Evolutionary conservation across 1,140 invertebrate species (phyloP).

Genomic region (Harlomillsia oculata): DNA sequence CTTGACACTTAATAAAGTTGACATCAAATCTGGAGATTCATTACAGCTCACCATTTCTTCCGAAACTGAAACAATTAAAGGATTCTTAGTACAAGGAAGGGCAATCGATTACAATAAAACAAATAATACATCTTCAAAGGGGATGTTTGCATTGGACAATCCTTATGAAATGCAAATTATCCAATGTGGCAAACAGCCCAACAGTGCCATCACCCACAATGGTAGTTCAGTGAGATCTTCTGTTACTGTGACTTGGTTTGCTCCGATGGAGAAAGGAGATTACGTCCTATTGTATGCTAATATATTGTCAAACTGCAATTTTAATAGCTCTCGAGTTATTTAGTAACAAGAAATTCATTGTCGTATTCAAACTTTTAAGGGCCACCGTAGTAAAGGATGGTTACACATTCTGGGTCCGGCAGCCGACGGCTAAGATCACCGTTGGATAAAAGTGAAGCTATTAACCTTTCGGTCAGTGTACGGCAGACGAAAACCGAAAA

Average conservation of each 20-base stretch:
- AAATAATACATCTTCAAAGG: background rate
- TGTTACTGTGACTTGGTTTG: background rate
- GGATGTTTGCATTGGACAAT: background rate
- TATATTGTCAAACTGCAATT: too few species aligned
- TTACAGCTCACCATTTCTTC: background rate
- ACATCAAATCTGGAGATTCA: background rate
- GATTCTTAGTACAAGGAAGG: constrained; percentile 1
- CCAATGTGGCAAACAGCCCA: background rate
- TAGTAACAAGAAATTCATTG: background rate
- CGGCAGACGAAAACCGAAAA: too few species aligned
- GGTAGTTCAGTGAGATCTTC: background rate
- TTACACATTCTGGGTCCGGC: constrained; percentile 3
- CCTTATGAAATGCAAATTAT: background rate
- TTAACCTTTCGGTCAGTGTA: too few species aligned
- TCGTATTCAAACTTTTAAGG: background rate
- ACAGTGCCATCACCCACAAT: background rate
- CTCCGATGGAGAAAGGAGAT: background rate
- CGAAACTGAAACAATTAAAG: background rate
- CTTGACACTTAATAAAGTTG: background rate
- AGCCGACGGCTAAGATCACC: background rate
- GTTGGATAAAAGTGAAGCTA: background rate
- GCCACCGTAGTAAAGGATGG: constrained; percentile 4
- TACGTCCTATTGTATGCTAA: constrained; percentile 1
- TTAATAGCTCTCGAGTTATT: background rate
- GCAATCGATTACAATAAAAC: background rate